Conservation (phyloP, 2,113 vertebrate genomes). For the Gadus macrocephalus region DNA sequence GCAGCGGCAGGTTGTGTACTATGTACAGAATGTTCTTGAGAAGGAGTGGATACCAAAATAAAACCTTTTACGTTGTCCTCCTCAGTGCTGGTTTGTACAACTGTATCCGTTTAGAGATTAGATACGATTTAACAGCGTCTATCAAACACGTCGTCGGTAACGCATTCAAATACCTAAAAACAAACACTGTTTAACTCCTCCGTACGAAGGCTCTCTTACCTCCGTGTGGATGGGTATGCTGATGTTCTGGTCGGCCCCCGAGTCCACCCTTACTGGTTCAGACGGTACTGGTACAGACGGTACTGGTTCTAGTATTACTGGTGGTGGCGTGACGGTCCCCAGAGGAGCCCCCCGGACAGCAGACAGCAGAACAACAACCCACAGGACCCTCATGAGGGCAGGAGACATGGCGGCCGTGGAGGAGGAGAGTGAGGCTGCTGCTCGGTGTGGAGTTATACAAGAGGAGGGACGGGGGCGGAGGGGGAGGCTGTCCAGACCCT, state of each 20-base stretch:
- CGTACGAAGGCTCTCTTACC: neutral
- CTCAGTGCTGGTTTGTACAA: neutral
- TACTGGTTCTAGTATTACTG: conserved; percentile 13
- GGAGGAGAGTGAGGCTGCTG: conserved; percentile 29
- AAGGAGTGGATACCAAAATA: conserved; percentile 22
- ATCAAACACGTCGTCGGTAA: neutral
- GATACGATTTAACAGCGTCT: too few species aligned
- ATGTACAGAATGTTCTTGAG: conserved; percentile 51
- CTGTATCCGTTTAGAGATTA: neutral
- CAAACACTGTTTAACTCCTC: conserved; percentile 21
- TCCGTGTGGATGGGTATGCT: conserved; percentile 1
- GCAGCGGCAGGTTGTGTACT: conserved; percentile 44
- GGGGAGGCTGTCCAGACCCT: conserved; percentile 49
- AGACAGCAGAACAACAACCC: conserved; percentile 30
- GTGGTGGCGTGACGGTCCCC: neutral
- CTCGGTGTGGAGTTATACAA: conserved; percentile 36
- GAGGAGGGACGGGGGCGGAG: neutral
- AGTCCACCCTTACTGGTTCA: neutral
- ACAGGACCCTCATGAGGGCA: conserved; percentile 13
- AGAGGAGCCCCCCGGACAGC: conserved; percentile 4
- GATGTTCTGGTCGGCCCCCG: conserved; percentile 16
- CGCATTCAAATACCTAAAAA: neutral
- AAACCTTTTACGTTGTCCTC: conserved; percentile 8
- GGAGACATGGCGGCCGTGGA: too few species aligned
- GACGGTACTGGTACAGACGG: conserved; percentile 6